Base-by-base conservation (phyloP, 1,140 invertebrate genomes). In the Trichomalopsis sarcophagae region DNA sequence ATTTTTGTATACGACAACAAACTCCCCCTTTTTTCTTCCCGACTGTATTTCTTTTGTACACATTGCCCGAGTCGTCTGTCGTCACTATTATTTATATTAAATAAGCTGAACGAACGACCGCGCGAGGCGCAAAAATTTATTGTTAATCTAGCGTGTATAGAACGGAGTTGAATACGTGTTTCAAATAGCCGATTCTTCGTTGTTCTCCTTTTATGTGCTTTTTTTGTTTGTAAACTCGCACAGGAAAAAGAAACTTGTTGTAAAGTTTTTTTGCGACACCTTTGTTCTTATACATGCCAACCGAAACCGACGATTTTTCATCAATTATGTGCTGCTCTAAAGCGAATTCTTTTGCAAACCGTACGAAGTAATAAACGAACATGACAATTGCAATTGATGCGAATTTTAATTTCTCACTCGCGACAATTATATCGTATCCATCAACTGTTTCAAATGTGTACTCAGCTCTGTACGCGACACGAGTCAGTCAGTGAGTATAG, bases 51-150 rank as follows among this genome's bases (percentile, higher is more conserved):
- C 36, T 75, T 44, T 40, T 75, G 17, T 75, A 23, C 44, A 82
- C 50, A 76, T 76, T 66, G 50, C 21, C 30, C 30, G n/a, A 55
- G 44, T 40, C 21, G 73, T 68, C 50, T 62, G 75, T 78, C 77
- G 78, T 81, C 77, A 74, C 75, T 86, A 87, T 91, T 91, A 91
- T 91, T 91, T 91, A 91, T 91, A 90, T 91, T 91, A 90, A 91
- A 91, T 90, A 90, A 88, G 84, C 44, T 88, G 88, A 91, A 88
- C 73, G 88, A 88, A 88, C 11, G 80, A 55, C 17, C 44, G 69
- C 44, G 55, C 5, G 11, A 47, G 47, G 74, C 11, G 30, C 10
- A 44, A 44, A 74, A 11, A n/a, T 33, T 27, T 82, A 36, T 50
- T 10, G 1, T 36, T 82, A 50, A 55, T 50, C 40, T 17, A 74